Conservation (phyloP, 2,113 vertebrate genomes). For the Microcebus lehilahytsara region DNA sequence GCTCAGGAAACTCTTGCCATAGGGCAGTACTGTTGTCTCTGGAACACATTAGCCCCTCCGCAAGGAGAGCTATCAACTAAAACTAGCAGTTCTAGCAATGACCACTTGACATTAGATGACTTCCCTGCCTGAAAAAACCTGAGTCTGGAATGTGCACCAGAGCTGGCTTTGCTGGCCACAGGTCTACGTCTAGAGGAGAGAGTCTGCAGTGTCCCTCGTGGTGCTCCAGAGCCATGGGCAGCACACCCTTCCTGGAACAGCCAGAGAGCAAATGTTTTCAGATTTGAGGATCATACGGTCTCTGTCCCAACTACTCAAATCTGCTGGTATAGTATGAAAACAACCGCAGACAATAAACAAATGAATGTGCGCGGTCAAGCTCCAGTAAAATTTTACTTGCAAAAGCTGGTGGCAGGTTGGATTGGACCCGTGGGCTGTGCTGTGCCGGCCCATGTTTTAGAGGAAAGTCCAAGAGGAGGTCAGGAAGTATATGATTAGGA, state of each 20-base stretch:
- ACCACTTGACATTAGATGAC: neutral
- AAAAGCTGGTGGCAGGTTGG: neutral
- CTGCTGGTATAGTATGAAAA: neutral
- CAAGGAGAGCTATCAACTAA: neutral
- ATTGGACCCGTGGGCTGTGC: too few species aligned
- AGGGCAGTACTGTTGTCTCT: neutral
- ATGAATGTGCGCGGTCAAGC: accelerated
- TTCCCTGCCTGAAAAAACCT: neutral
- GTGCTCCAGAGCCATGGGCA: neutral
- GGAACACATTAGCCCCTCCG: neutral
- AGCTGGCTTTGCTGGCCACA: neutral
- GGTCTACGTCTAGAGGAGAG: too few species aligned
- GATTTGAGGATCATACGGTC: neutral
- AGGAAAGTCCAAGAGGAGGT: neutral
- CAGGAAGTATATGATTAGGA: neutral
- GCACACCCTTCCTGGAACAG: neutral
- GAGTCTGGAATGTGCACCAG: too few species aligned
- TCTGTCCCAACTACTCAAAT: neutral
- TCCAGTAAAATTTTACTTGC: neutral
- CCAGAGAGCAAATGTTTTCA: neutral
- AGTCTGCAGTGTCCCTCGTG: accelerated
- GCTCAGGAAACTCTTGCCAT: neutral
- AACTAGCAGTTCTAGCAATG: neutral
- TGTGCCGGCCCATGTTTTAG: neutral
- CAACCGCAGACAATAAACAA: too few species aligned